Evolutionary conservation across 2,888 invertebrate genomes (phyloP), one percentile per base, ranked within the genome.

Genomic region (Morpho achilles): DNA sequence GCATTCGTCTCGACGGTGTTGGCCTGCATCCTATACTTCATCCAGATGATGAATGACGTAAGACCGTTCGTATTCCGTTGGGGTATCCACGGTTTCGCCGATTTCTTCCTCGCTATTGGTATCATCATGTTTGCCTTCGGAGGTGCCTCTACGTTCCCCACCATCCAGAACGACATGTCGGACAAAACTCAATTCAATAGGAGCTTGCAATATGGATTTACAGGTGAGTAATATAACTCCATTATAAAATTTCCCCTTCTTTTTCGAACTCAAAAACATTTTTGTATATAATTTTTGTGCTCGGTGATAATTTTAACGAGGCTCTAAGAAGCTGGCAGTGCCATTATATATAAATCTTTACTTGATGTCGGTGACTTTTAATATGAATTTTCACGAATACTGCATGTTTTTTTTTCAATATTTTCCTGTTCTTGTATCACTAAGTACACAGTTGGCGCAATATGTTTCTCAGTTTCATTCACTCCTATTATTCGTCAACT

Each of bases 121-220:
- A 93, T 93, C 7, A 92, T 95, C 59, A 84, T 94, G 76, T 95
- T 95, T 74, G 92, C 94, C 0, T 95, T 94, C 71, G 94, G 95
- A 6, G 95, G 95, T 3, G 94, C 94, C 7, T 93, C 94, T 0
- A 93, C 94, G 2, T 96, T 96, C 80, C 95, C 95, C 3, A 95
- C 95, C 0, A 94, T 96, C 56, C 95, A 95, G 76, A 94, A 95
- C 68, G 95, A 96, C 71, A 96, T 95, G 95, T 80, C 81, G 23
- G 91, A 94, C 62, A 93, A 93, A 69, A 80, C 80, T 7, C 88
- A 94, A 69, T 95, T 95, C 75, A 87, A 92, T n/a, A 91, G 84
- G 63, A 92, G 94, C 60, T 86, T 95, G 22, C 74, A 91, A 22
- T 88, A 92, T 62, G 93, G 93, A 40, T 95, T 94, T 73, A 58